Percentiles rank a stretch among this genome's conserved stretches.
These are phyloP conservation scores for Orthosia gracilis DNA, from an alignment of 2,888 invertebrate genomes.

Conservation along the genomic window DNA sequence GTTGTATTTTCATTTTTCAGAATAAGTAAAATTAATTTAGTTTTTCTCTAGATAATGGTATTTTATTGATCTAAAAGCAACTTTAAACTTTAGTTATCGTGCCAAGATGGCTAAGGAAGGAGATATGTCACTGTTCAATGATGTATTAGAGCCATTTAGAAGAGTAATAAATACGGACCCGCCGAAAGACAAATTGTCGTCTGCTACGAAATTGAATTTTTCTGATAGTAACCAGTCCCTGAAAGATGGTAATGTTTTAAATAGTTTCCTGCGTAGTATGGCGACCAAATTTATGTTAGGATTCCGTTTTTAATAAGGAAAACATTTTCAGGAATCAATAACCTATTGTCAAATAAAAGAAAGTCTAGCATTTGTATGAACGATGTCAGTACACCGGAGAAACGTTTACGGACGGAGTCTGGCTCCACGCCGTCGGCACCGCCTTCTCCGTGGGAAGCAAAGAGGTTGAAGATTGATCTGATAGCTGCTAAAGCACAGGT, in stretches of 20 bases:
- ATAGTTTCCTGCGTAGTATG: neutral
- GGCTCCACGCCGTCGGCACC: constrained; percentile 73
- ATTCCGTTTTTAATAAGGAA: neutral
- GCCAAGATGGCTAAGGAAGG: constrained; percentile 85
- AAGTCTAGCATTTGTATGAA: constrained; percentile 80
- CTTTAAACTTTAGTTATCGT: constrained; percentile 3
- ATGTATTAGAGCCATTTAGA: constrained; percentile 88
- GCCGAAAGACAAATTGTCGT: constrained; percentile 87
- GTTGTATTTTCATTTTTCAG: constrained; percentile 37
- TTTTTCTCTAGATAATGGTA: constrained; percentile 46
- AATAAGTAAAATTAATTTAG: constrained; percentile 1
- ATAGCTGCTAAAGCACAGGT: constrained; percentile 92
- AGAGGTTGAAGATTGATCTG: constrained; percentile 92
- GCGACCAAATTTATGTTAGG: neutral
- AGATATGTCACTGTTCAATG: constrained; percentile 87
- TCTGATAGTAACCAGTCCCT: constrained; percentile 86
- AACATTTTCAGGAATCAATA: constrained; percentile 76
- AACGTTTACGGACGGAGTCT: constrained; percentile 83
- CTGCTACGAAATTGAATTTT: constrained; percentile 86
- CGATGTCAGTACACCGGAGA: constrained; percentile 81
- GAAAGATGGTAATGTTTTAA: constrained; percentile 81
- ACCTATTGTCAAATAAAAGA: constrained; percentile 83
- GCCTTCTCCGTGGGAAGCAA: constrained; percentile 93
- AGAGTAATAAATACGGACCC: constrained; percentile 87
- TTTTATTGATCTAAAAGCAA: constrained; percentile 28